Conservation (phyloP, 2,888 invertebrate species). For the Lagria hirta region DNA sequence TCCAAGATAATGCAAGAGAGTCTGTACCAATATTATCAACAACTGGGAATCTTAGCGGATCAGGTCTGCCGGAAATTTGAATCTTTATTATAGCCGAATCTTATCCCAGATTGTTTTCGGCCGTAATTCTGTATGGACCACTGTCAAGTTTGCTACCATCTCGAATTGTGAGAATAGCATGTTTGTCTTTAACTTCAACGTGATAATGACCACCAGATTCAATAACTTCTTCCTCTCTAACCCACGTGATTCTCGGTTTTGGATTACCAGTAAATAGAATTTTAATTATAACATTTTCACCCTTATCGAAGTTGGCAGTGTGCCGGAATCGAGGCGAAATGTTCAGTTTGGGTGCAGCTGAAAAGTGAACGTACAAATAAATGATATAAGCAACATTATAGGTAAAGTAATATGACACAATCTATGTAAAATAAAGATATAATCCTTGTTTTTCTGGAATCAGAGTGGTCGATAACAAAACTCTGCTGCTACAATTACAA, state of each 20-base stretch:
- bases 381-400: too few relatives aligned
- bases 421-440: too few relatives aligned
- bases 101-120: conserved; percentile 94
- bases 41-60: conserved; percentile 89
- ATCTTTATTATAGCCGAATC: conserved; percentile 94
- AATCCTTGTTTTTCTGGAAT: too few relatives aligned
- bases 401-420: too few relatives aligned
- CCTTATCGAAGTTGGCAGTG: conserved; percentile 97
- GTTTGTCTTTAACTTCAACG: conserved; percentile 87
- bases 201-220: conserved; percentile 90
- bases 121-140: conserved; percentile 91
- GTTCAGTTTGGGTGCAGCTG: conserved; percentile 94
- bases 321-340: conserved; percentile 97
- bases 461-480: too few relatives aligned
- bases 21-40: conserved; percentile 89
- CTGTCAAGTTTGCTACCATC: conserved; percentile 93
- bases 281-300: conserved; percentile 94
- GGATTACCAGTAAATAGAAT: conserved; percentile 99
- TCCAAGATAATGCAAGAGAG: conserved; percentile 93
- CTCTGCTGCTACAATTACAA: too few relatives aligned
- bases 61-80: conserved; percentile 92
- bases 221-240: conserved; percentile 89
- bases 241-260: conserved; percentile 91
- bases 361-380: conserved; percentile 40
- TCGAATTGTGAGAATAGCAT: conserved; percentile 92